phyloP scores from a whole-genome alignment of 2,888 invertebrate species.

The Hipparchia sbordonii region DNA sequence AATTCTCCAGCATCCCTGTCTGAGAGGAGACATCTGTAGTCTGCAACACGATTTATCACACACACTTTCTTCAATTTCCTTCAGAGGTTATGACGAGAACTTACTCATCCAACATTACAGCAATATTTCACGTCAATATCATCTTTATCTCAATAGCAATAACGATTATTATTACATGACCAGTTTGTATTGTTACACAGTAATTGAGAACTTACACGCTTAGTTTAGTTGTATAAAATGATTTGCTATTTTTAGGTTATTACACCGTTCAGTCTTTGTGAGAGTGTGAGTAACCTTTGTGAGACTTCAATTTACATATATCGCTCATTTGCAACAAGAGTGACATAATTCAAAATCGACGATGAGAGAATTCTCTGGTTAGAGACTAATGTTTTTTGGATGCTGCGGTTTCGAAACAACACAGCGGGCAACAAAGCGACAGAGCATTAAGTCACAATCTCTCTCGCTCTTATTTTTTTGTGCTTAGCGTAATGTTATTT shows the following conservation, averaged over 20 bases:
- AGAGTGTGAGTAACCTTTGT: neutral
- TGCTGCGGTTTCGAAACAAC: too few relatives aligned
- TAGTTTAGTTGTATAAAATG: slow-evolving; percentile 9
- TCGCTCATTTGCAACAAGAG: too few relatives aligned
- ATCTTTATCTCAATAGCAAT: slow-evolving; percentile 27
- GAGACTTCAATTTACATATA: too few relatives aligned
- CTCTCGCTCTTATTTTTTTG: too few relatives aligned
- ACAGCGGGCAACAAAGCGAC: too few relatives aligned
- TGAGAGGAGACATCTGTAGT: slow-evolving; percentile 24
- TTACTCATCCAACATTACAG: slow-evolving; percentile 42
- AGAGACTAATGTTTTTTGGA: too few relatives aligned
- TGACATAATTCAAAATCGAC: too few relatives aligned
- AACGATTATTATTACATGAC: slow-evolving; percentile 14
- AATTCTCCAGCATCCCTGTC: slow-evolving; percentile 19
- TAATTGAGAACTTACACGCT: slow-evolving; percentile 7
- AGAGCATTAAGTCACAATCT: too few relatives aligned
- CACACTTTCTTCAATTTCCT: slow-evolving; percentile 61
- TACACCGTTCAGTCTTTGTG: slow-evolving; percentile 5
- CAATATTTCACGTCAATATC: slow-evolving; percentile 34
- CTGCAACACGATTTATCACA: slow-evolving; percentile 58
- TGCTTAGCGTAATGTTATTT: too few relatives aligned
- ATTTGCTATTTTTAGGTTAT: neutral
- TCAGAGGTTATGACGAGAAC: slow-evolving; percentile 56
- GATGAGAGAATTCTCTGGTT: too few relatives aligned
- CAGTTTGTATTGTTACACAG: neutral